Evolutionary conservation across 2,888 invertebrate genomes (phyloP).

Genomic region (Coleophora flavipennella): DNA sequence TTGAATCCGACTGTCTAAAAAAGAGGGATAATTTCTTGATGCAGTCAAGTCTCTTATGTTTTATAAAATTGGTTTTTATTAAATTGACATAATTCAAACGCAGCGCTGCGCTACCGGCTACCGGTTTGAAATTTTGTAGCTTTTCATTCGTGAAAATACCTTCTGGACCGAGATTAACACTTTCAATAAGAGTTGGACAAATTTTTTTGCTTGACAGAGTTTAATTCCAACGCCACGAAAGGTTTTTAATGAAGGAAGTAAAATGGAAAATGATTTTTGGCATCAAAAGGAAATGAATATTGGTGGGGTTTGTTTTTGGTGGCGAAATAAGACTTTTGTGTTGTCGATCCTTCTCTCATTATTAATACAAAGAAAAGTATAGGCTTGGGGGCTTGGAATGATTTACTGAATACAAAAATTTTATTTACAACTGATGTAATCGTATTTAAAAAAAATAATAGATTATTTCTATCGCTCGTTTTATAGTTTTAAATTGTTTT

Average conservation of each 20-base stretch:
- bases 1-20: too few species aligned
- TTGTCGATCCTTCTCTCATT: neutral
- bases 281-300: neutral
- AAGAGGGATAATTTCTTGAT: too few species aligned
- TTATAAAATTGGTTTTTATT: neutral
- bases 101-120: slow-evolving; percentile 1
- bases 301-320: neutral
- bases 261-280: neutral
- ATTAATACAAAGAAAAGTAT: neutral
- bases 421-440: too few species aligned
- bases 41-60: too few species aligned
- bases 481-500: too few species aligned
- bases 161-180: slow-evolving; percentile 4
- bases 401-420: too few species aligned
- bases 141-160: slow-evolving; percentile 9
- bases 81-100: slow-evolving; percentile 1
- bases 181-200: neutral
- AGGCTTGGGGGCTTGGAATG: neutral
- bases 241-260: neutral
- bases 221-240: too few species aligned
- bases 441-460: too few species aligned
- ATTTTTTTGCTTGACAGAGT: too few species aligned
- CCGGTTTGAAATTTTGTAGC: slow-evolving; percentile 4
- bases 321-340: neutral
- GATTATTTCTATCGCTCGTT: too few species aligned